Base-by-base conservation (phyloP, 2,888 invertebrate genomes). In the Apomyelois bistriatella region DNA sequence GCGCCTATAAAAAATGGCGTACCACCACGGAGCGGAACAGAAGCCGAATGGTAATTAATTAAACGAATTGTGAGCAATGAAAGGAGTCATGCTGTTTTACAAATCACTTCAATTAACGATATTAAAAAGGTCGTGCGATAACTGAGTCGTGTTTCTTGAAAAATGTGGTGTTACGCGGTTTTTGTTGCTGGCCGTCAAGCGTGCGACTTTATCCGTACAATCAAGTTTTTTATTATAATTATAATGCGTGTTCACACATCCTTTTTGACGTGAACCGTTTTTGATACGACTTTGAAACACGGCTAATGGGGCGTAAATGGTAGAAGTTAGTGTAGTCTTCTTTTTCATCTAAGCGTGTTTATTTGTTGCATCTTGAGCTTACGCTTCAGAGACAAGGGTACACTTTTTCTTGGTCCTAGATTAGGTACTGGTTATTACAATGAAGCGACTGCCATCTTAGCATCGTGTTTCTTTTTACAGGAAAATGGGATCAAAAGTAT, bases 91-190 rank as follows among this genome's bases (percentile, higher is more conserved):
- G 90, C 90, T 90, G 90, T 88, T 89, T 88, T 87, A 90, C 90
- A 90, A 90, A 90, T 90, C 88, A 87, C 87, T 88, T 85, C 89
- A 90, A 89, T 90, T 89, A 90, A 87, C 85, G 75, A 86, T 87
- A 89, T 90, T 87, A 89, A 90, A 89, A 89, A 88, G 82, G 82
- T 68, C 68, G 66, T 75, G 80, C 82, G 80, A 85, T 86, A 83
- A 82, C 83, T 68, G 78, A 66, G 72, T 60, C 68, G 76, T 71
- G 80, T 70, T 58, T 64, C 58, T 61, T 57, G 68, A 68, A 73
- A 74, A 74, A 77, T 70, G 68, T 67, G 65, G 65, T 59, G 62
- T 65, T 59, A 59, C 57, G 59, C 58, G 59, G 40, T 65, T 60
- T 67, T 72, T 68, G 63, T 57, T 60, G 40, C 38, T 60, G 58